A percentile compares a stretch with the other conserved stretches of the same genome.
Evolutionary conservation across 53 echinoderm and acorn worm species (phyloP).

Genomic region (Stichopus horrens): DNA sequence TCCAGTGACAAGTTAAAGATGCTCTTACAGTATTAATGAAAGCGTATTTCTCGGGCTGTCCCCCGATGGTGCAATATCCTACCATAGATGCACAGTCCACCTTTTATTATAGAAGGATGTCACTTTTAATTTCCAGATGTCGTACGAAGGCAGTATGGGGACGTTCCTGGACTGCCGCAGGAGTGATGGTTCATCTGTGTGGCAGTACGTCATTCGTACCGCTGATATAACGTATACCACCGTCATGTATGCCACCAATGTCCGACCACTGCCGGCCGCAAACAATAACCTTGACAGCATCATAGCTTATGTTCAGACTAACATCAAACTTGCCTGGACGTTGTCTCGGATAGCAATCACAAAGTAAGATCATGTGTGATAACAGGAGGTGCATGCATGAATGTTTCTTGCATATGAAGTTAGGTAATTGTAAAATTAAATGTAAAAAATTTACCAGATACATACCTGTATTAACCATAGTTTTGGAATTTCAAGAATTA

Average conservation of each 20-base stretch:
- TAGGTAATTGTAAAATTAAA: too few relatives aligned
- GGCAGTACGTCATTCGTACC: constrained; percentile 54
- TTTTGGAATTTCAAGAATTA: too few relatives aligned
- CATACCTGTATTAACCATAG: too few relatives aligned
- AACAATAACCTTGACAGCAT: constrained; percentile 30
- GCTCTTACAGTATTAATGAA: too few relatives aligned
- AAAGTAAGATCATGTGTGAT: constrained; percentile 57
- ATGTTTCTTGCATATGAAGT: too few relatives aligned
- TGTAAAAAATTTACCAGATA: too few relatives aligned
- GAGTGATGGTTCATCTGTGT: constrained; percentile 63
- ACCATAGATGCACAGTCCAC: too few relatives aligned
- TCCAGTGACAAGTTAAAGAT: not conserved
- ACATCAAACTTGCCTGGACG: constrained; percentile 69
- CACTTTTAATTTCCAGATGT: constrained; percentile 34
- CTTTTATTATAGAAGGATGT: too few relatives aligned
- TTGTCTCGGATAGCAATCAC: constrained; percentile 66
- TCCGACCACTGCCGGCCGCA: constrained; percentile 44
- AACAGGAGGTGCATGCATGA: too few relatives aligned
- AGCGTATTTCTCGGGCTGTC: too few relatives aligned
- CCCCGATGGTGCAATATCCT: too few relatives aligned
- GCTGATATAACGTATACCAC: constrained; percentile 65
- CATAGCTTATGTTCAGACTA: constrained; percentile 74
- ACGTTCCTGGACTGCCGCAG: constrained; percentile 56
- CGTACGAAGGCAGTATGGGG: constrained; percentile 48
- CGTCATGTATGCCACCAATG: constrained; percentile 68